These are phyloP conservation scores for Urocitellus parryii DNA, from an alignment of 2,113 vertebrate species.

Conservation along the genomic window DNA sequence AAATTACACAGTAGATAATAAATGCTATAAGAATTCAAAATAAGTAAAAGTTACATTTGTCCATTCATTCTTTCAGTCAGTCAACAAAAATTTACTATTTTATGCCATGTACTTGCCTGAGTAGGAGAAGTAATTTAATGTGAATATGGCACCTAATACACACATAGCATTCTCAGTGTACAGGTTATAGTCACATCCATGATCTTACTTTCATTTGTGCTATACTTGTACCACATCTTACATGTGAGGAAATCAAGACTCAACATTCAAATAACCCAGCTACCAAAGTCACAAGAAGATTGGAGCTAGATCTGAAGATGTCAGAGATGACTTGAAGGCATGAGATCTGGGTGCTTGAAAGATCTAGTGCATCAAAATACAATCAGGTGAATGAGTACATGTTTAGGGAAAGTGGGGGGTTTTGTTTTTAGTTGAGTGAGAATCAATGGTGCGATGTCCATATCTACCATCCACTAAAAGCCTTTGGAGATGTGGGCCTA, in stretches of 20 bases:
- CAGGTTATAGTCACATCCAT: not conserved
- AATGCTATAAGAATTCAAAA: not conserved
- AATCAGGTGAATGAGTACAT: not conserved
- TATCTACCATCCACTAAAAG: not conserved
- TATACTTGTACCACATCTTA: not conserved
- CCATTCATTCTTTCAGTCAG: conserved; percentile 15
- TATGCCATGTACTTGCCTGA: not conserved
- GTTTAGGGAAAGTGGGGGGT: not conserved
- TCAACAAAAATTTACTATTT: conserved; percentile 10
- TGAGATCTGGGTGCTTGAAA: not conserved
- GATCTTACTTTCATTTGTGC: not conserved
- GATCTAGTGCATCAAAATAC: not conserved
- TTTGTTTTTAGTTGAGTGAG: conserved; percentile 2
- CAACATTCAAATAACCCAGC: not conserved
- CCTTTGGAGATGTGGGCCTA: not conserved
- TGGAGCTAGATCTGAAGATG: not conserved
- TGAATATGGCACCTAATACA: not conserved
- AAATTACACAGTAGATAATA: not conserved
- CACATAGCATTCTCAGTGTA: not conserved
- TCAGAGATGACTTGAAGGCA: not conserved
- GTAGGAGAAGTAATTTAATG: not conserved
- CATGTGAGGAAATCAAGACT: not conserved
- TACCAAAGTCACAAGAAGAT: not conserved
- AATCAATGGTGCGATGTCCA: not conserved
- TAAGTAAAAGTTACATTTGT: not conserved